These are phyloP conservation scores for Catostomus latipinnis DNA, from an alignment of 2,797 vertebrate species.

Conservation along the genomic window DNA sequence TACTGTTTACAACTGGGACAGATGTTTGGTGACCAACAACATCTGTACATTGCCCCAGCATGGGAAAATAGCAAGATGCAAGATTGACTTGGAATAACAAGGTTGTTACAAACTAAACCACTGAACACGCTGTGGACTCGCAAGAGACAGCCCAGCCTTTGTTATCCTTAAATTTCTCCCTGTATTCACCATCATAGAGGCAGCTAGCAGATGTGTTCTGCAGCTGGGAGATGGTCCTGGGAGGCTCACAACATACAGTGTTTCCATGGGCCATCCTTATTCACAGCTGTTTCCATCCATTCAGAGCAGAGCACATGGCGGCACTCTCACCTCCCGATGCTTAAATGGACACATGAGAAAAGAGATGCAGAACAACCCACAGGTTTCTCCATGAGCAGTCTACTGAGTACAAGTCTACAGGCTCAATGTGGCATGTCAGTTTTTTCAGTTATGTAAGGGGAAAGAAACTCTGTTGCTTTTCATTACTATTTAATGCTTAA, in stretches of 20 bases:
- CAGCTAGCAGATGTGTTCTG: constrained; percentile 45
- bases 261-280: constrained; percentile 44
- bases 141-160: constrained; percentile 3
- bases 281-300: constrained; percentile 54
- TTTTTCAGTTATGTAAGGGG: no score
- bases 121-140: constrained; percentile 7
- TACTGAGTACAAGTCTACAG: not conserved
- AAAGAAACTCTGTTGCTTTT: no score
- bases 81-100: not conserved
- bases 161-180: no score
- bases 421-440: no score
- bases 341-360: constrained; percentile 47
- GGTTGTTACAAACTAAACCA: not conserved
- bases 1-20: not conserved
- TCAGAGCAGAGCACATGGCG: constrained; percentile 53
- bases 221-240: constrained; percentile 49
- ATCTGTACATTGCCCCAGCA: constrained; percentile 26
- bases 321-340: constrained; percentile 33
- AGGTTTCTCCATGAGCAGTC: constrained; percentile 10
- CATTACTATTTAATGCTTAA: no score
- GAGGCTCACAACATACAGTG: constrained; percentile 39
- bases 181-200: constrained; percentile 4
- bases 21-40: constrained; percentile 46
- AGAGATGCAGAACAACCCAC: constrained; percentile 18
- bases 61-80: constrained; percentile 18